A percentile compares a stretch with the other conserved stretches of the same genome.
phyloP scores from a whole-genome alignment of 2,797 vertebrate genomes.

The Adelosebastes latens region DNA sequence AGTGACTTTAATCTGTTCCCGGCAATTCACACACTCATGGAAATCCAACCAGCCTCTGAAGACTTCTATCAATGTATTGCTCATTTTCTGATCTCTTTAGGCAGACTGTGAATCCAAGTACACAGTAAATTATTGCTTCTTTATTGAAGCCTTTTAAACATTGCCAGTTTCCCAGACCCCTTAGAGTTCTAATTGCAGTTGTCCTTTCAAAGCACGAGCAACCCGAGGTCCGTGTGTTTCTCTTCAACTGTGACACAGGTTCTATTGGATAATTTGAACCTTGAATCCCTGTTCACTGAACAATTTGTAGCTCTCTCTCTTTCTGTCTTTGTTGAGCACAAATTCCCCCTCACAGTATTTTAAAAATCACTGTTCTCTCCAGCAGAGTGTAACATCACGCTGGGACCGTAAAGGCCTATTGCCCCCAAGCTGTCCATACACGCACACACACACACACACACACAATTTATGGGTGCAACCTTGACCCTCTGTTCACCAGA shows the following conservation, averaged over 20 bases:
- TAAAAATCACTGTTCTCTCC: slow-evolving; percentile 13
- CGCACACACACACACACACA: slow-evolving; percentile 2
- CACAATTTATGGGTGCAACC: slow-evolving; percentile 25
- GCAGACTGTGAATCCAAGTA: neutral
- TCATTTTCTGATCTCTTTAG: neutral
- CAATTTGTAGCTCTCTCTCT: neutral
- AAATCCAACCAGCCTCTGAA: neutral
- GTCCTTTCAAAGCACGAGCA: slow-evolving; percentile 2
- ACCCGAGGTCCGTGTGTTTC: neutral
- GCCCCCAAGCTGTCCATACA: neutral
- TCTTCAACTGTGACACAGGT: slow-evolving; percentile 12
- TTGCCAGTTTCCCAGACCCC: neutral
- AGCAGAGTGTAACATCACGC: slow-evolving; percentile 14
- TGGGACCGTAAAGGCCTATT: slow-evolving; percentile 19
- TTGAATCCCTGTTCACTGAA: slow-evolving; percentile 9
- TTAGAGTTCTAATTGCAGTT: neutral
- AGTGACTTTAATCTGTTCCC: neutral
- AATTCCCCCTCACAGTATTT: neutral
- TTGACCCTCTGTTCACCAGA: slow-evolving; percentile 18
- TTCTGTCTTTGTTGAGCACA: slow-evolving; percentile 11
- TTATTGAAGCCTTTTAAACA: neutral
- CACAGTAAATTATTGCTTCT: neutral
- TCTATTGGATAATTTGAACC: slow-evolving; percentile 47
- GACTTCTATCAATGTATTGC: neutral
- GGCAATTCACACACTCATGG: neutral